phyloP scores from a whole-genome alignment of 2,888 invertebrate species.

The Trichopria drosophilae region DNA sequence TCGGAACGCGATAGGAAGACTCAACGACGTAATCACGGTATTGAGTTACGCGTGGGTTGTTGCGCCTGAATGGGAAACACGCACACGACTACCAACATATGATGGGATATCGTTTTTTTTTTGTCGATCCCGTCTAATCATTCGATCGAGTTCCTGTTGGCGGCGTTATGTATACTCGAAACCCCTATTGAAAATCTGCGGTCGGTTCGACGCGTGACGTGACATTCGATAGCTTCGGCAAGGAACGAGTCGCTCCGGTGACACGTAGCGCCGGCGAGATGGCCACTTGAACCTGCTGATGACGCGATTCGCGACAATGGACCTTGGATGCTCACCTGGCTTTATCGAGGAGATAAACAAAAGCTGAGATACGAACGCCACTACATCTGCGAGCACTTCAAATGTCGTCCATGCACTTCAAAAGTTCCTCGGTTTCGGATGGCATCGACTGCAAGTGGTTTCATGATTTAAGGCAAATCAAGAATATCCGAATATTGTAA shows the following conservation, averaged over 20 bases:
- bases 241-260: constrained; percentile 32
- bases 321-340: constrained; percentile 54
- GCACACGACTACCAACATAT: not conserved
- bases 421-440: not conserved
- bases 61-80: constrained; percentile 11
- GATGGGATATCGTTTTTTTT: not conserved
- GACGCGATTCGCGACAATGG: constrained; percentile 51
- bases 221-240: constrained; percentile 37
- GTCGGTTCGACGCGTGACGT: not conserved
- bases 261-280: constrained; percentile 40
- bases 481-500: no score
- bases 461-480: not conserved
- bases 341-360: constrained; percentile 41
- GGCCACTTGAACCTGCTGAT: constrained; percentile 52
- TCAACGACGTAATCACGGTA: constrained; percentile 37
- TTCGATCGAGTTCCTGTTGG: no score
- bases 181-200: not conserved
- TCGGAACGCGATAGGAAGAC: constrained; percentile 31
- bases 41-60: constrained; percentile 36
- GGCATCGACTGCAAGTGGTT: not conserved
- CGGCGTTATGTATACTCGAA: no score
- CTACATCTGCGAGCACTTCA: constrained; percentile 32
- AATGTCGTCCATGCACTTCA: constrained; percentile 18
- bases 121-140: no score
- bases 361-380: constrained; percentile 31